A percentile compares a stretch with the other conserved stretches of the same genome.
Evolutionary conservation across 2,797 vertebrate genomes (phyloP).

Genomic region (Myotis daubentonii): DNA sequence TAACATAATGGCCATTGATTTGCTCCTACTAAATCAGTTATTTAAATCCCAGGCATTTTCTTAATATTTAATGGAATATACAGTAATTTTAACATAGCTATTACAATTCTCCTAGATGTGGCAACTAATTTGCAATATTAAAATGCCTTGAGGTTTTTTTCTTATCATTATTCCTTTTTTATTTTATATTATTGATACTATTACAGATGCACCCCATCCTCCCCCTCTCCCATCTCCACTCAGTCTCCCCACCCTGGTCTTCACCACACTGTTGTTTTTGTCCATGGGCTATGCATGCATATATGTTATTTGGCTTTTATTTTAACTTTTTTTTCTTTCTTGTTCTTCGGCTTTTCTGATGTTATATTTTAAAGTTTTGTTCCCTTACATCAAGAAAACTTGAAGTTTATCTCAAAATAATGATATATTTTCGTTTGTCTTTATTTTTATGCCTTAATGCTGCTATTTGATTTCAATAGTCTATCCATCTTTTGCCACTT

Average conservation of each 20-base stretch:
- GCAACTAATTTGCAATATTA: background rate
- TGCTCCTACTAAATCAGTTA: background rate
- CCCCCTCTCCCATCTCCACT: background rate
- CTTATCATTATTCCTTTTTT: background rate
- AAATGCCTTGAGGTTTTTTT: conserved; percentile 4
- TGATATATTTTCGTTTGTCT: background rate
- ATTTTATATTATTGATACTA: background rate
- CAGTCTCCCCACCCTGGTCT: background rate
- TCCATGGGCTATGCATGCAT: background rate
- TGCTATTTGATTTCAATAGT: conserved; percentile 14
- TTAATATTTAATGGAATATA: background rate
- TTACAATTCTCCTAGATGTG: background rate
- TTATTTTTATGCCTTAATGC: background rate
- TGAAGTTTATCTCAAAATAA: conserved; percentile 8
- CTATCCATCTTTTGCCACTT: background rate
- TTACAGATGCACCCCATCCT: background rate
- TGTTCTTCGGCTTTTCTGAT: background rate
- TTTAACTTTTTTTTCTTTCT: too few species aligned
- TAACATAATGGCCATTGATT: conserved; percentile 20
- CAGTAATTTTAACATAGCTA: background rate
- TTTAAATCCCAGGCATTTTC: conserved; percentile 40
- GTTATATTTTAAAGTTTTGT: background rate
- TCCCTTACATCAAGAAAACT: background rate
- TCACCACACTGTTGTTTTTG: background rate
- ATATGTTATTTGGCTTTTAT: background rate